These are phyloP conservation scores for Lithophane ornitopus DNA, from an alignment of 2,888 invertebrate genomes.

Conservation along the genomic window DNA sequence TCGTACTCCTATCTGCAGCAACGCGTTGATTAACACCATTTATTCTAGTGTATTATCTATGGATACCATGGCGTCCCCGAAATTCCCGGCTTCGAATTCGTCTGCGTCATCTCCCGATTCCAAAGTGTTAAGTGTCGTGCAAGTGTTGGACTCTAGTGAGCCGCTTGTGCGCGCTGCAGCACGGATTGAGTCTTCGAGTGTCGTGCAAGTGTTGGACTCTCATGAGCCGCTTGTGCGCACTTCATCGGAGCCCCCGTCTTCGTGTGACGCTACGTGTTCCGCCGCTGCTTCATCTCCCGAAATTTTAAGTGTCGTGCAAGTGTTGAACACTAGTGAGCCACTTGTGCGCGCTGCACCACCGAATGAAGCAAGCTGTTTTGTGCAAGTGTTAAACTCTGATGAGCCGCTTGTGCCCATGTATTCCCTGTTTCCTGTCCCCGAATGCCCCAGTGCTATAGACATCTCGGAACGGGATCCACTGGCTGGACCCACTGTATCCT, in stretches of 20 bases:
- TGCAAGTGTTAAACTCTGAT: background rate
- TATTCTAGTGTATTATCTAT: background rate
- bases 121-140: background rate
- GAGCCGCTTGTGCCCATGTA: background rate
- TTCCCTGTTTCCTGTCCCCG: background rate
- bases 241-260: background rate
- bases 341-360: background rate
- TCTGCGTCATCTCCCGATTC: background rate
- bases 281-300: background rate
- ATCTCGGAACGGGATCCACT: background rate
- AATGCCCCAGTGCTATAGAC: background rate
- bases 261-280: background rate
- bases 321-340: background rate
- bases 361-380: background rate
- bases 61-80: background rate
- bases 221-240: background rate
- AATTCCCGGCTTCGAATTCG: background rate
- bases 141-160: background rate
- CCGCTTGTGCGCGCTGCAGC: background rate
- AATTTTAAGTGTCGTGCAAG: background rate
- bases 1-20: background rate
- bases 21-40: background rate
- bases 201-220: background rate
- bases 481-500: constrained; percentile 1
- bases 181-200: background rate